Conservation (phyloP, 2,888 invertebrate genomes). For the Parnassius apollo region DNA sequence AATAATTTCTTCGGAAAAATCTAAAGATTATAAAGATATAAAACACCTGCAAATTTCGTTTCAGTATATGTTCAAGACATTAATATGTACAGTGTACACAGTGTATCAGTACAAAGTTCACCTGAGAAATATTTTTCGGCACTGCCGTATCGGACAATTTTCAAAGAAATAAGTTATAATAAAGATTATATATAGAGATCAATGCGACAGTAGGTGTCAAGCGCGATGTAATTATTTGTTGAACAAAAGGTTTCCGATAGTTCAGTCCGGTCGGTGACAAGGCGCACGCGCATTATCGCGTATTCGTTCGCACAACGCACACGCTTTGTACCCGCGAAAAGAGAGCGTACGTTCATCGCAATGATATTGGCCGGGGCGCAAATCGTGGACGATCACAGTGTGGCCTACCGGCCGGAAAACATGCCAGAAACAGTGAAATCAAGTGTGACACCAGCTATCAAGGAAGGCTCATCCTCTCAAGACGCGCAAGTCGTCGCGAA, state of each 20-base stretch:
- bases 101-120: no score
- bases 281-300: slow-evolving; percentile 38
- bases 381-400: slow-evolving; percentile 63
- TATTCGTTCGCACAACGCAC: slow-evolving; percentile 59
- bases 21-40: no score
- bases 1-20: no score
- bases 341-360: slow-evolving; percentile 48
- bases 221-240: slow-evolving; percentile 30
- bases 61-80: no score
- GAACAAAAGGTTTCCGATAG: slow-evolving; percentile 36
- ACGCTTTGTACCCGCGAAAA: slow-evolving; percentile 40
- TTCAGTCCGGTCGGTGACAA: slow-evolving; percentile 13
- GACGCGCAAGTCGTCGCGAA: slow-evolving; percentile 38
- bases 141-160: no score
- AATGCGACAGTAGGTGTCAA: not conserved
- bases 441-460: slow-evolving; percentile 23
- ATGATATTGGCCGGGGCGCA: slow-evolving; percentile 76
- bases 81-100: no score
- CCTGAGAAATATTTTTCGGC: no score
- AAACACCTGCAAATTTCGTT: no score
- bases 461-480: slow-evolving; percentile 29
- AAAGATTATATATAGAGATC: not conserved
- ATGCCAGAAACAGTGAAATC: slow-evolving; percentile 28
- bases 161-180: no score
- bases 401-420: slow-evolving; percentile 43